Base-by-base conservation (phyloP, 2,797 vertebrate genomes). In the Fistularia tabacaria region DNA sequence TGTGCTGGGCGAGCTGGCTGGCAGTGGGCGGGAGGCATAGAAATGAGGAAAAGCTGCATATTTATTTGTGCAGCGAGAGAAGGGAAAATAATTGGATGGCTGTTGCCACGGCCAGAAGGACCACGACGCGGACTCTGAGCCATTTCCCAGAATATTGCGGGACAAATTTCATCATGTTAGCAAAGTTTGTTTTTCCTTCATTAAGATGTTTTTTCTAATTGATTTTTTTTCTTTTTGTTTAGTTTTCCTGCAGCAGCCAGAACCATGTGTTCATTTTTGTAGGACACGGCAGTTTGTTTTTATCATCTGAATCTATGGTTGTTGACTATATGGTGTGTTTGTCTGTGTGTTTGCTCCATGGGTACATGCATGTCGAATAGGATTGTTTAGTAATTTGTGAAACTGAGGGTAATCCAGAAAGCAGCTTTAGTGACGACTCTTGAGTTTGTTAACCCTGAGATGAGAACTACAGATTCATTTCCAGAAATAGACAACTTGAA, bases 91-190 rank as follows among this genome's bases (percentile, higher is more conserved):
- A 69, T 48, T 42, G 54, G 64, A 52, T 54, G 13, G 59, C 56
- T 64, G 71, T 60, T 12, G 65, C 60, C 58, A 36, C 12, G 5
- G 59, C 59, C 49, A 66, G 7, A 14, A 64, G 63, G 79, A 78
- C 74, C 74, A 81, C 76, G 77, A 65, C 14, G 57, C 82, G 68
- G 75, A 85, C 83, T 80, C 71, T 66, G 76, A 85, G 76, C 83
- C 77, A 76, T 86, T 84, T 83, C 71, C 67, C 61, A 78, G 74
- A 80, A 75, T 69, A 79, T 79, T 74, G 80, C 82, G 73, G 81
- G 70, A 75, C 76, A 79, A 73, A 62, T 59, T 66, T 46, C 59
- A 64, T 83, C 69, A 68, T 73, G 60, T 79, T 70, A 57, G 59
- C 74, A 65, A 65, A 77, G 25, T 48, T 37, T 66, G 58, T n/a